Evolutionary conservation across 2,888 invertebrate genomes (phyloP).

Genomic region (Latheticus oryzae): DNA sequence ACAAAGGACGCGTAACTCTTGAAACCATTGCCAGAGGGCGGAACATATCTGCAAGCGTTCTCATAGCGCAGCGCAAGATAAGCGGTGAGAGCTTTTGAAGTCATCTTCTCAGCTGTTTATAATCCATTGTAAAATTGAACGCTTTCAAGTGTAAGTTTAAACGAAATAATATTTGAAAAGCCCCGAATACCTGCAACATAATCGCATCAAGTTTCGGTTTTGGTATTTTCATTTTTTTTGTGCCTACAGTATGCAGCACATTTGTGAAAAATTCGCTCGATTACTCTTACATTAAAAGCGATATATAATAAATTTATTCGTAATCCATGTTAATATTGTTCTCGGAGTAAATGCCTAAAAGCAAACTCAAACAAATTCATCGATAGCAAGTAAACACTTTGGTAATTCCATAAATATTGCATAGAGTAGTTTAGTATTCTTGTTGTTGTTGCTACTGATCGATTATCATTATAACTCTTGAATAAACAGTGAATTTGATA

Average conservation of each 20-base stretch:
- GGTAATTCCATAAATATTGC: constrained; percentile 19
- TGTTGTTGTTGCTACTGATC: constrained; percentile 17
- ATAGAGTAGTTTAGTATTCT: constrained; percentile 15
- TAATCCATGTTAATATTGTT: constrained; percentile 17
- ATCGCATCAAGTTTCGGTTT: constrained; percentile 24
- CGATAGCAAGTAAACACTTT: constrained; percentile 4
- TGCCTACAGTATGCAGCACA: constrained; percentile 6
- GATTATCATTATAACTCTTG: constrained; percentile 15
- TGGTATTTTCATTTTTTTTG: constrained; percentile 2
- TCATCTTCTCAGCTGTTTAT: constrained; percentile 49
- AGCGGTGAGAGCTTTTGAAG: constrained; percentile 45
- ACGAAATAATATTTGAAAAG: constrained; percentile 42
- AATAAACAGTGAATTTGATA: constrained; percentile 11
- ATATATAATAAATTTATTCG: constrained; percentile 16
- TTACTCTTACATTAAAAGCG: constrained; percentile 8
- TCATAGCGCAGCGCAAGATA: constrained; percentile 27
- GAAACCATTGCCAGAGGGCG: constrained; percentile 33
- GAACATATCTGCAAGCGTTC: constrained; percentile 36
- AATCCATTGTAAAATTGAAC: constrained; percentile 49
- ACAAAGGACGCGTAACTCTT: constrained; percentile 31
- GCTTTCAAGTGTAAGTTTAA: constrained; percentile 45
- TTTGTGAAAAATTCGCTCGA: constrained; percentile 18
- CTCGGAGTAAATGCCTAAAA: constrained; percentile 11
- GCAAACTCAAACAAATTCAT: constrained; percentile 23
- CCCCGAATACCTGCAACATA: constrained; percentile 23